A percentile compares a stretch with the other conserved stretches of the same genome.
Evolutionary conservation across 2,888 invertebrate species (phyloP).

Genomic region (Sicus ferrugineus): DNA sequence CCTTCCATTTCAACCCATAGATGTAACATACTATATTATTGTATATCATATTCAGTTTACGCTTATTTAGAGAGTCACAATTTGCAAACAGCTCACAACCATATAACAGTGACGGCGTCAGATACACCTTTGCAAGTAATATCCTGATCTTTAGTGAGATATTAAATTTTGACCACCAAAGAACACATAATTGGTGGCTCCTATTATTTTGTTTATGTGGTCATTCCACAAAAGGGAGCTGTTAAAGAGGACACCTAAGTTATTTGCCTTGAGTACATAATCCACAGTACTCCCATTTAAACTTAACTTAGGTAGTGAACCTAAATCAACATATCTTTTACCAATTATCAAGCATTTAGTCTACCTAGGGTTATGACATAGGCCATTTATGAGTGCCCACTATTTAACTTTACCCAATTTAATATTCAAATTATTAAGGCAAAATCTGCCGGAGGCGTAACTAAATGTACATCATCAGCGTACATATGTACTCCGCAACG

Average conservation of each 20-base stretch:
- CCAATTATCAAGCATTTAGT: too few relatives aligned
- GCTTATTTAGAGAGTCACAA: background rate
- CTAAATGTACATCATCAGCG: too few relatives aligned
- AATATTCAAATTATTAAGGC: too few relatives aligned
- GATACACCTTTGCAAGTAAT: conserved; percentile 5
- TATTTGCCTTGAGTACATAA: background rate
- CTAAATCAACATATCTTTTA: too few relatives aligned
- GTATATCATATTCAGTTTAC: conserved; percentile 14
- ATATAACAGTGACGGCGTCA: conserved; percentile 2
- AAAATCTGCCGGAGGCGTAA: too few relatives aligned
- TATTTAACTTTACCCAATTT: too few relatives aligned
- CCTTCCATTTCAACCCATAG: background rate
- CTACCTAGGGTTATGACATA: too few relatives aligned
- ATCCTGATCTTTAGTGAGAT: background rate
- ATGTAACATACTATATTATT: conserved; percentile 19
- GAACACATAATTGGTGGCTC: background rate
- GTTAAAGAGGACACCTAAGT: conserved; percentile 2
- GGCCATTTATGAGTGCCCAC: too few relatives aligned
- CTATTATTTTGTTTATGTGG: background rate
- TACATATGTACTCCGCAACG: background rate
- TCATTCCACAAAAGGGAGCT: background rate
- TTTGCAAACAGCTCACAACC: conserved; percentile 14
- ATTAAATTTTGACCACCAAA: background rate
- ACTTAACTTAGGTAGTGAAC: too few relatives aligned
- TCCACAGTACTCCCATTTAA: too few relatives aligned